Evolutionary conservation across 2,797 vertebrate genomes (phyloP).

Genomic region (Apogon hyalosoma): DNA sequence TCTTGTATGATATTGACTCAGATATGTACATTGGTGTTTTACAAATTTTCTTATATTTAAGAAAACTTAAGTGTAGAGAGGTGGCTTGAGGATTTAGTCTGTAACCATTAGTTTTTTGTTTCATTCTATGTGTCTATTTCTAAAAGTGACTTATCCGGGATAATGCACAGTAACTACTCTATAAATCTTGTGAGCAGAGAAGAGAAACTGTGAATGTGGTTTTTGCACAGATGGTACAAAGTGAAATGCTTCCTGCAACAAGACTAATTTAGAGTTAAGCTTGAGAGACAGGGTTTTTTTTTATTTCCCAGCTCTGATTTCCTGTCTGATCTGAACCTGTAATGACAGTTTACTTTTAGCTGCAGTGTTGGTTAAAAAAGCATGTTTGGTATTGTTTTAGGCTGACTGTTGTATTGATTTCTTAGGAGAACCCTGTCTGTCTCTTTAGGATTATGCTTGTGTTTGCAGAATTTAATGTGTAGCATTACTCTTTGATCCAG

Average conservation of each 20-base stretch:
- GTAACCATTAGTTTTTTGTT: neutral
- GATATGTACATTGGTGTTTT: neutral
- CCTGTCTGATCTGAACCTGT: constrained; percentile 15
- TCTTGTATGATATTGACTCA: neutral
- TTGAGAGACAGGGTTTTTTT: constrained; percentile 24
- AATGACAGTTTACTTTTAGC: constrained; percentile 49
- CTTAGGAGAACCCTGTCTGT: constrained; percentile 30
- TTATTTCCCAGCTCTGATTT: constrained; percentile 29
- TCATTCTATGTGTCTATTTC: neutral
- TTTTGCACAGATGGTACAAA: constrained; percentile 48
- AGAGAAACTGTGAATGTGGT: constrained; percentile 29
- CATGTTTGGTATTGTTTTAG: constrained; percentile 33
- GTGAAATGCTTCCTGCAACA: constrained; percentile 53
- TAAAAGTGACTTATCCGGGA: constrained; percentile 1
- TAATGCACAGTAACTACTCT: neutral
- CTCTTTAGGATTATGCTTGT: constrained; percentile 20
- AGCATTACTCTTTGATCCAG: constrained; percentile 37
- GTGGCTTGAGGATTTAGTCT: neutral
- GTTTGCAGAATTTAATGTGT: constrained; percentile 42
- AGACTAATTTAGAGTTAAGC: constrained; percentile 38
- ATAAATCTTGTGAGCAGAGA: constrained; percentile 1
- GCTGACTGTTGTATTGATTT: constrained; percentile 46
- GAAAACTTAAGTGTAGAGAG: neutral
- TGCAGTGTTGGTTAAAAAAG: constrained; percentile 21
- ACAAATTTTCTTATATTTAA: neutral